Conservation (phyloP, 1,140 invertebrate species). For the Coptotermes formosanus region DNA sequence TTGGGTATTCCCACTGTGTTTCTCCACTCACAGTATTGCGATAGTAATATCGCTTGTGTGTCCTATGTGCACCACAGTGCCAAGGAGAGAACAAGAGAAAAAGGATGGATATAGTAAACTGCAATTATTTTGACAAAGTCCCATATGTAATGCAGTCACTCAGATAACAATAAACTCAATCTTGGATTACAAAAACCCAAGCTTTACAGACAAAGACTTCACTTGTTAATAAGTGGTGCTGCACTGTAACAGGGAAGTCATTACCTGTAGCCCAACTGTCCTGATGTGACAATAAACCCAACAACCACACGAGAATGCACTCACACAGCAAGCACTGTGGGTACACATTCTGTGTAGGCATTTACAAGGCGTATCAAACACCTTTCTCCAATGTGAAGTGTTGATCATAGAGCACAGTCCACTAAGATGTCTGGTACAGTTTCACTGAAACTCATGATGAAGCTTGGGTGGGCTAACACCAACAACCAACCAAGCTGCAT, state of each 20-base stretch:
- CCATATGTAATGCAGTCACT: not conserved
- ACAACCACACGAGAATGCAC: not conserved
- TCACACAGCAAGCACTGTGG: not conserved
- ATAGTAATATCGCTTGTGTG: conserved; percentile 69
- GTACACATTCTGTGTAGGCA: not conserved
- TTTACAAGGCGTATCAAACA: not conserved
- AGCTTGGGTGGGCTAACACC: not conserved
- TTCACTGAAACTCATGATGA: not conserved
- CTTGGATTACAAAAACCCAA: not conserved
- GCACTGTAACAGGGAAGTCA: not conserved
- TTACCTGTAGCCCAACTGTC: conserved; percentile 7
- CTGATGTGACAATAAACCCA: not conserved
- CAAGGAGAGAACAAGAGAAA: conserved; percentile 41
- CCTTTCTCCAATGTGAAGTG: not conserved
- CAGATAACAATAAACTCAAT: not conserved
- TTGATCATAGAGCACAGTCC: not conserved
- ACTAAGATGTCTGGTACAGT: not conserved
- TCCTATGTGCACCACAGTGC: conserved; percentile 55
- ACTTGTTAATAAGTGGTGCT: not conserved
- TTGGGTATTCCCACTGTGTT: conserved; percentile 67
- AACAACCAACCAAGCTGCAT: conserved; percentile 6
- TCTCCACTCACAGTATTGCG: conserved; percentile 57
- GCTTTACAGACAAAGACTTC: not conserved
- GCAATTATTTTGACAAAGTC: not conserved
- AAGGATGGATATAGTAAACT: conserved; percentile 33